A percentile compares a stretch with the other conserved stretches of the same genome.
Conservation (phyloP, 2,113 vertebrate species). For the Xiphophorus maculatus region DNA sequence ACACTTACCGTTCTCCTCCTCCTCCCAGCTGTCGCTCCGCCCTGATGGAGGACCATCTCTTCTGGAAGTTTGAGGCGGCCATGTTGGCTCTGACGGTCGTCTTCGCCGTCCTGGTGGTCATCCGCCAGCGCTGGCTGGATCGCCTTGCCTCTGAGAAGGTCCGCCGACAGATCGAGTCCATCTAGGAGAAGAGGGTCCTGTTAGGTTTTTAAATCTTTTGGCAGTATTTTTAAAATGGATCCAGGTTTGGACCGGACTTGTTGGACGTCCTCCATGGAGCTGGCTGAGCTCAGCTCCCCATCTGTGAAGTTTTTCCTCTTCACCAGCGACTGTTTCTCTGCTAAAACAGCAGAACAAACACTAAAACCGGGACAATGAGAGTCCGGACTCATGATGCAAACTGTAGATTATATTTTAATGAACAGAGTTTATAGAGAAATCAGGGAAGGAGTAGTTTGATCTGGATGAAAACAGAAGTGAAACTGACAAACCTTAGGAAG, state of each 20-base stretch:
- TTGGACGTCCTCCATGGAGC: constrained; percentile 1
- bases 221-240: constrained; percentile 2
- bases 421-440: not conserved
- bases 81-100: constrained; percentile 53
- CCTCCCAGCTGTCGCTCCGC: constrained; percentile 61
- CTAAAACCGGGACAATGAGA: not conserved
- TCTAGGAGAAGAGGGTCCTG: constrained; percentile 25
- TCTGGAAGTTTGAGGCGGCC: constrained; percentile 71
- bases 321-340: not conserved
- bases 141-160: constrained; percentile 71
- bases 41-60: constrained; percentile 67
- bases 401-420: constrained; percentile 7
- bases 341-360: not conserved
- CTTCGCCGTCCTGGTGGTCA: constrained; percentile 51
- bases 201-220: not conserved
- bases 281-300: not conserved
- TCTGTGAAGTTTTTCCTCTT: not conserved
- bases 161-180: constrained; percentile 72
- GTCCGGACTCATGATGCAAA: not conserved
- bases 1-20: not conserved
- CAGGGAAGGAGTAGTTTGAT: not conserved
- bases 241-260: not conserved
- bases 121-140: constrained; percentile 65
- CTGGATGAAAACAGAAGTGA: not conserved
- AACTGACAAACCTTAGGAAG: not conserved